Conservation (phyloP, 2,888 invertebrate species). For the Chrysopilus asiliformis region DNA sequence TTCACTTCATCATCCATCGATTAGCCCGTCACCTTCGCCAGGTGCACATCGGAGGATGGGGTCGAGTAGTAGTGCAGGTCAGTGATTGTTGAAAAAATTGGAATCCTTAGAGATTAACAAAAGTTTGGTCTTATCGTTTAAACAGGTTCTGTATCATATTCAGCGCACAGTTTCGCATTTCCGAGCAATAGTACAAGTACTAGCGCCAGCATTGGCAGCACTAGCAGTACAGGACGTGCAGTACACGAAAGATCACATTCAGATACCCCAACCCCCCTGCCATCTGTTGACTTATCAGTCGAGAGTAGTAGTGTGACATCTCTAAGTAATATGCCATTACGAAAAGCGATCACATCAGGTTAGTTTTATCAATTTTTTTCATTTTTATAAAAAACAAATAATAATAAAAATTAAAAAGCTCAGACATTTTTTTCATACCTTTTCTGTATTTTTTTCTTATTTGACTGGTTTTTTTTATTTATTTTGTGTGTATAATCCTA, state of each 20-base stretch:
- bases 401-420: too few species aligned
- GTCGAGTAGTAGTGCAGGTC: conserved; percentile 36
- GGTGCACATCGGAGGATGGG: conserved; percentile 47
- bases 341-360: conserved; percentile 69
- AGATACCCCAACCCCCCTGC: conserved; percentile 71
- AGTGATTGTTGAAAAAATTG: neutral
- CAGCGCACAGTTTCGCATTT: too few species aligned
- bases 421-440: too few species aligned
- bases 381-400: too few species aligned
- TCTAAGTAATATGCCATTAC: conserved; percentile 73
- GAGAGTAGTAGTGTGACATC: conserved; percentile 94
- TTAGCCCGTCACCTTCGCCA: conserved; percentile 36
- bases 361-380: too few species aligned
- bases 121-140: too few species aligned
- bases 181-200: too few species aligned
- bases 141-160: too few species aligned
- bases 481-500: too few species aligned
- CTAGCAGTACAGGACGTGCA: conserved; percentile 38
- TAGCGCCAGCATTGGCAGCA: neutral
- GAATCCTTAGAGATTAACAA: too few species aligned
- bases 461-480: too few species aligned
- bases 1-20: conserved; percentile 18
- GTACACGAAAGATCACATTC: conserved; percentile 84
- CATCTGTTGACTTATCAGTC: conserved; percentile 78
- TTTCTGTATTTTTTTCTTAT: too few species aligned